Percentiles rank a stretch among this genome's conserved stretches.
phyloP scores from a whole-genome alignment of 1,140 invertebrate species.

The Caenorhabditis brenneri region DNA sequence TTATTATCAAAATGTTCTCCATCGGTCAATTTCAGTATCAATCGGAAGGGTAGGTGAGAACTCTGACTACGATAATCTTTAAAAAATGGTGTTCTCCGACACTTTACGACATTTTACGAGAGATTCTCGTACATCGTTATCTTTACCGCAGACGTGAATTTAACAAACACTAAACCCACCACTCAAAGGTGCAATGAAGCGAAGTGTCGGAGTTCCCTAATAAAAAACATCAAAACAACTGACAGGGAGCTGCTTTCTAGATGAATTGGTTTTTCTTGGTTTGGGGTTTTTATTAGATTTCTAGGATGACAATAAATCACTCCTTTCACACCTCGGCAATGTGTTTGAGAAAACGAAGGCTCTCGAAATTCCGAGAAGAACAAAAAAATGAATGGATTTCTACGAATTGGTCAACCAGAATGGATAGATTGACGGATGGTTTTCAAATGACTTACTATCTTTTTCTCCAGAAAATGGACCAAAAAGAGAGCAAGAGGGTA shows the following conservation, averaged over 20 bases:
- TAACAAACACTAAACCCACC: background rate
- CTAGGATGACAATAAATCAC: slow-evolving; percentile 30
- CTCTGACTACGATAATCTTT: no score
- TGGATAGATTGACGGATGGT: background rate
- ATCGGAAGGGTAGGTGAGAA: no score
- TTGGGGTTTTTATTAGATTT: slow-evolving; percentile 10
- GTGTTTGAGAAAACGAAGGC: background rate
- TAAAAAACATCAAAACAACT: background rate
- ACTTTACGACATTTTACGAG: no score
- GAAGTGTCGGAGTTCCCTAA: background rate
- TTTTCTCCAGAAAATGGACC: background rate
- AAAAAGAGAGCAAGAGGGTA: background rate
- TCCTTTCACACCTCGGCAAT: slow-evolving; percentile 8
- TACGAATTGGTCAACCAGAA: background rate
- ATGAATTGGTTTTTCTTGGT: slow-evolving; percentile 17
- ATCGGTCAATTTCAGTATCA: no score
- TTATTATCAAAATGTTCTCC: no score
- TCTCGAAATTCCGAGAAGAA: background rate
- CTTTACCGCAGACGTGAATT: background rate
- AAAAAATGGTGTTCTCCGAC: background rate
- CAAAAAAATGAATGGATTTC: slow-evolving; percentile 28
- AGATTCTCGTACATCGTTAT: no score
- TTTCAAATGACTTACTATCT: background rate
- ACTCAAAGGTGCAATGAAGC: background rate
- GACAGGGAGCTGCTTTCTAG: background rate